These are phyloP conservation scores for Epistrophe grossulariae DNA, from an alignment of 2,888 invertebrate genomes.

Conservation along the genomic window DNA sequence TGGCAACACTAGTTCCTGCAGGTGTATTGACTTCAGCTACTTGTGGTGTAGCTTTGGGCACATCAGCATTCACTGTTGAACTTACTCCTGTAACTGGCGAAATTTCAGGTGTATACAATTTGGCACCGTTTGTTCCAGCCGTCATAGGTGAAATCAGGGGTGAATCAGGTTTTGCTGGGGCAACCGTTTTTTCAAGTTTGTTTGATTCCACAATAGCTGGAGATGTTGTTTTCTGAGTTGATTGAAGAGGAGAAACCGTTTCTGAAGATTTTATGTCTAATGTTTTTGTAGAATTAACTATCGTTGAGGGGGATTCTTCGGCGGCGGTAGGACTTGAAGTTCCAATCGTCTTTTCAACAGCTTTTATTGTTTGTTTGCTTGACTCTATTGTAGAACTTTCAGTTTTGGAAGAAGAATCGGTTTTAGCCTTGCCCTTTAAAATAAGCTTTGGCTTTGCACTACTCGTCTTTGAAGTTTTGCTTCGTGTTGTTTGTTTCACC, in stretches of 20 bases:
- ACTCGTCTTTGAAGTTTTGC: not conserved
- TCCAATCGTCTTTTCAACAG: not conserved
- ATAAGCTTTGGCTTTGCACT: conserved; percentile 20
- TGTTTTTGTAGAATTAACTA: not conserved
- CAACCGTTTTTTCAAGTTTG: not conserved
- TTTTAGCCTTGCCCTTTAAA: conserved; percentile 39
- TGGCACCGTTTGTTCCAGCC: not conserved
- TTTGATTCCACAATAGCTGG: not conserved
- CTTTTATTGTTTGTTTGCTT: not conserved
- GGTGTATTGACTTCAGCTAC: not conserved
- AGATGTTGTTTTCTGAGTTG: not conserved
- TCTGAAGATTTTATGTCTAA: not conserved
- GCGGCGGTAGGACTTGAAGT: not conserved
- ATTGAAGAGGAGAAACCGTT: not conserved
- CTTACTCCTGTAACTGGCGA: not conserved
- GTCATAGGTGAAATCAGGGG: not conserved
- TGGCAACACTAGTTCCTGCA: not conserved
- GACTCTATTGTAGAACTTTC: not conserved
- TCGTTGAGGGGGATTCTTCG: not conserved
- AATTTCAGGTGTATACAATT: not conserved
- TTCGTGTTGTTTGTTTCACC: conserved; percentile 79
- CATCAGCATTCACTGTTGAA: not conserved
- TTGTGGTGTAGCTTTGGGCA: not conserved
- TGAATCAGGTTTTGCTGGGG: not conserved
- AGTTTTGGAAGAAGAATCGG: conserved; percentile 47